Percentiles rank a stretch among this genome's conserved stretches.
These are phyloP conservation scores for Pyrocephalus nanus DNA, from an alignment of 2,797 vertebrate genomes.

Conservation along the genomic window DNA sequence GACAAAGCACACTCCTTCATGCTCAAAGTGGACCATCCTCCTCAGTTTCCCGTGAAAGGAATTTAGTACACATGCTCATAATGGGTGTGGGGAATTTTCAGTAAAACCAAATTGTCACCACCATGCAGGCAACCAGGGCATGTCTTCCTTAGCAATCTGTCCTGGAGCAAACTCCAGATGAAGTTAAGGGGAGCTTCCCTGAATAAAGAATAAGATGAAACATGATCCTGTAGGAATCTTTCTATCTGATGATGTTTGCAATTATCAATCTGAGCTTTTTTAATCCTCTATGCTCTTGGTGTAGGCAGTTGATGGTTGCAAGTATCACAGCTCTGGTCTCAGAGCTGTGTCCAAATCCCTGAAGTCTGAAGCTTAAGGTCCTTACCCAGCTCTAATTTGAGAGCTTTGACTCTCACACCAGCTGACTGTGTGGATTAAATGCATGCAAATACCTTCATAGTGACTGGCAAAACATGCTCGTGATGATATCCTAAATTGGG, in stretches of 20 bases:
- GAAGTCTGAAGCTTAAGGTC: constrained; percentile 37
- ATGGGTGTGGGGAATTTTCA: not conserved
- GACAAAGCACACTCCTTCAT: not conserved
- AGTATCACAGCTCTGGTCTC: not conserved
- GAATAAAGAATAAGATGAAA: not conserved
- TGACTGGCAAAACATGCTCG: constrained; percentile 4
- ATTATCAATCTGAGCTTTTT: constrained; percentile 2
- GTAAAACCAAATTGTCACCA: not conserved
- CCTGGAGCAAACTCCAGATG: not conserved
- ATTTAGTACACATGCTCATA: not conserved
- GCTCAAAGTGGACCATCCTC: not conserved
- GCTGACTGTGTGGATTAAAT: constrained; percentile 63
- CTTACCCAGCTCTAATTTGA: constrained; percentile 65
- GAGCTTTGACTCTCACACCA: constrained; percentile 63
- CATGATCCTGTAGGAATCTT: not conserved
- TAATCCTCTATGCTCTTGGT: not conserved
- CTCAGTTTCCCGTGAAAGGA: not conserved
- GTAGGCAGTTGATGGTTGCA: not conserved
- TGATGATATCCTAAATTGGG: constrained; percentile 24
- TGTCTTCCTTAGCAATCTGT: not conserved
- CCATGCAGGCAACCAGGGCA: not conserved
- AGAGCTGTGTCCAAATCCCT: constrained; percentile 19
- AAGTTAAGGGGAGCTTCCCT: not conserved
- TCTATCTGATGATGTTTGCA: constrained; percentile 6
- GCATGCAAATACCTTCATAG: constrained; percentile 56